Conservation (phyloP, 1,140 invertebrate species). For the Drosophila novamexicana region DNA sequence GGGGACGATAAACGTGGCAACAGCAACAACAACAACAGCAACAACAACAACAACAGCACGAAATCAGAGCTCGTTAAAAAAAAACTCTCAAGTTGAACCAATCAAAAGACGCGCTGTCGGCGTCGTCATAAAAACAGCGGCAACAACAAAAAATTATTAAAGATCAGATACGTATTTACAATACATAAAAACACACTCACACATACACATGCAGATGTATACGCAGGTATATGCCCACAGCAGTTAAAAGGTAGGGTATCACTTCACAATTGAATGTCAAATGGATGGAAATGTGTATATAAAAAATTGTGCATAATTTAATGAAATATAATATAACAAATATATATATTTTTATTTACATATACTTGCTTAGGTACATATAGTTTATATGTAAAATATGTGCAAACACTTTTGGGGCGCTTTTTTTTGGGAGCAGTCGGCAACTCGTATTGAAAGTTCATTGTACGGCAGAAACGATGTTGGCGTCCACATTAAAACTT, state of each 20-base stretch:
- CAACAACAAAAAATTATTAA: slow-evolving; percentile 65
- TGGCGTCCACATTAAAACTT: slow-evolving; percentile 73
- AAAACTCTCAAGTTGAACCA: slow-evolving; percentile 71
- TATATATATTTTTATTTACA: not conserved
- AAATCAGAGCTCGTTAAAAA: slow-evolving; percentile 82
- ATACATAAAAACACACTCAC: not conserved
- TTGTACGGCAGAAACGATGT: slow-evolving; percentile 60
- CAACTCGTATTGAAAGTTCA: slow-evolving; percentile 76
- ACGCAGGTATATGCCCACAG: not conserved
- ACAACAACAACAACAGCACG: slow-evolving; percentile 33
- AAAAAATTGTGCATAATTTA: not conserved
- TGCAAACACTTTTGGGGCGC: slow-evolving; percentile 17
- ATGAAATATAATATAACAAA: slow-evolving; percentile 7
- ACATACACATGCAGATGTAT: slow-evolving; percentile 2
- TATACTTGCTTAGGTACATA: slow-evolving; percentile 1
- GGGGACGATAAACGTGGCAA: slow-evolving; percentile 56
- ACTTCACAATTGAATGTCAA: slow-evolving; percentile 23
- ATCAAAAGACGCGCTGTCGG: slow-evolving; percentile 77
- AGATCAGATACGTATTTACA: slow-evolving; percentile 18
- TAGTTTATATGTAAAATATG: slow-evolving; percentile 45
- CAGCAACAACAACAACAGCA: slow-evolving; percentile 45
- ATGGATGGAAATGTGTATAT: slow-evolving; percentile 8
- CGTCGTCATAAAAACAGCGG: slow-evolving; percentile 62
- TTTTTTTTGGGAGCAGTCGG: slow-evolving; percentile 28
- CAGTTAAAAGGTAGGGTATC: slow-evolving; percentile 13